A percentile compares a stretch with the other conserved stretches of the same genome.
Evolutionary conservation across 1,140 invertebrate species (phyloP).

Genomic region (Heliconius congener): DNA sequence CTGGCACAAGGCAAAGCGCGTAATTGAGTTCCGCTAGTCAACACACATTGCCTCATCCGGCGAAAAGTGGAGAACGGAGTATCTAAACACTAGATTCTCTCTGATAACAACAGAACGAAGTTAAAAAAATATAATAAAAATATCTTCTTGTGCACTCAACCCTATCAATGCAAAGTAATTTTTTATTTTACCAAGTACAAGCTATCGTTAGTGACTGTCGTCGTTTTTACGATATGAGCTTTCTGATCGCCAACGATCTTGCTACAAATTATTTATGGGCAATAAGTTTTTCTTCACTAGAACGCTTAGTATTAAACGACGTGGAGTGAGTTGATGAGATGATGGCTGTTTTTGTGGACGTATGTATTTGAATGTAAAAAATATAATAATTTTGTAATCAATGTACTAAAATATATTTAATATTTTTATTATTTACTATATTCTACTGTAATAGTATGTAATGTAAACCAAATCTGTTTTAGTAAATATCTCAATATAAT

Average conservation of each 20-base stretch:
- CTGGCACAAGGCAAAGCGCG: no score
- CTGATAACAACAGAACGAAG: neutral
- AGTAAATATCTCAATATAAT: no score
- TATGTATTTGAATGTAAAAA: neutral
- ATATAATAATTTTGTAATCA: no score
- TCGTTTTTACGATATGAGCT: constrained; percentile 52
- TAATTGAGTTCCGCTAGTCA: no score
- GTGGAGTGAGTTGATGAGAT: neutral
- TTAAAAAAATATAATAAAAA: no score
- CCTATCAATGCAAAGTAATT: constrained; percentile 23
- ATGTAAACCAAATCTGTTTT: no score
- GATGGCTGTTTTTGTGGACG: neutral
- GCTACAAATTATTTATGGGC: constrained; percentile 29
- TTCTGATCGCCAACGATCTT: constrained; percentile 26
- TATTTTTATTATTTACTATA: no score
- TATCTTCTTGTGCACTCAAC: constrained; percentile 15
- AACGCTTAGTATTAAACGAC: constrained; percentile 5
- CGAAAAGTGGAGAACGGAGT: neutral
- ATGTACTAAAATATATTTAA: no score
- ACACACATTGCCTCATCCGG: neutral
- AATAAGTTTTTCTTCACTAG: constrained; percentile 22
- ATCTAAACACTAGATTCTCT: neutral
- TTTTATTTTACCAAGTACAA: constrained; percentile 31
- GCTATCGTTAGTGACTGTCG: constrained; percentile 44
- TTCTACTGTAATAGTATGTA: no score